phyloP scores from a whole-genome alignment of 2,113 vertebrate genomes.

The Tupaia tana region DNA sequence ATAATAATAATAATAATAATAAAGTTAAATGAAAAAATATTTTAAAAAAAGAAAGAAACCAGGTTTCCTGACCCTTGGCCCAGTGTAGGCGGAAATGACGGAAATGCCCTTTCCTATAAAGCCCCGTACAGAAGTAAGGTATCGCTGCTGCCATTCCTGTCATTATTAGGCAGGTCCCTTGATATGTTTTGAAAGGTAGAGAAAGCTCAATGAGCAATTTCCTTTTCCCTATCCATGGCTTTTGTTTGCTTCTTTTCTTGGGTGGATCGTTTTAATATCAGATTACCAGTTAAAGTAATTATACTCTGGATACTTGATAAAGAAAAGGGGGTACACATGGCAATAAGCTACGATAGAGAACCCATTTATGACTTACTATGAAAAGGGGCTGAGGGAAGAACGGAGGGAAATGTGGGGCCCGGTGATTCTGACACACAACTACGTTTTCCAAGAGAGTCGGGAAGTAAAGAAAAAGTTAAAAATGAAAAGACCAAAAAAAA shows the following conservation, averaged over 20 bases:
- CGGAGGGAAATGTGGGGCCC: not conserved
- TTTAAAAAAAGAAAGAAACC: too few relatives aligned
- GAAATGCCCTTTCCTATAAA: not conserved
- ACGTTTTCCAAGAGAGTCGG: not conserved
- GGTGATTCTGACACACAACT: not conserved
- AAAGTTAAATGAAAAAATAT: too few relatives aligned
- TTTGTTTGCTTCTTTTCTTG: not conserved
- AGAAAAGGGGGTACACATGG: not conserved
- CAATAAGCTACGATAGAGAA: not conserved
- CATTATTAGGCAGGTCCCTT: not conserved
- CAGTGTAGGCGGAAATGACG: not conserved
- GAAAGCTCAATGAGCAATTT: not conserved
- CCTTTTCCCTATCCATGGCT: not conserved
- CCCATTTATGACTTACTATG: not conserved
- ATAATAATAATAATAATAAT: too few relatives aligned
- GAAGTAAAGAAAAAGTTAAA: conserved; percentile 20
- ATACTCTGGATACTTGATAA: not conserved
- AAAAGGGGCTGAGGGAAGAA: not conserved
- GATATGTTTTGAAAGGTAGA: not conserved
- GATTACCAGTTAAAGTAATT: not conserved
- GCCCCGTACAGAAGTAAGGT: not conserved
- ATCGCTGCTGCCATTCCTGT: not conserved
- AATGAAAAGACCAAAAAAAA: not conserved
- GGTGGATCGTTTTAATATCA: not conserved
- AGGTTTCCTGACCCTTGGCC: not conserved